phyloP scores from a whole-genome alignment of 2,888 invertebrate genomes.

The Apodemia mormo region DNA sequence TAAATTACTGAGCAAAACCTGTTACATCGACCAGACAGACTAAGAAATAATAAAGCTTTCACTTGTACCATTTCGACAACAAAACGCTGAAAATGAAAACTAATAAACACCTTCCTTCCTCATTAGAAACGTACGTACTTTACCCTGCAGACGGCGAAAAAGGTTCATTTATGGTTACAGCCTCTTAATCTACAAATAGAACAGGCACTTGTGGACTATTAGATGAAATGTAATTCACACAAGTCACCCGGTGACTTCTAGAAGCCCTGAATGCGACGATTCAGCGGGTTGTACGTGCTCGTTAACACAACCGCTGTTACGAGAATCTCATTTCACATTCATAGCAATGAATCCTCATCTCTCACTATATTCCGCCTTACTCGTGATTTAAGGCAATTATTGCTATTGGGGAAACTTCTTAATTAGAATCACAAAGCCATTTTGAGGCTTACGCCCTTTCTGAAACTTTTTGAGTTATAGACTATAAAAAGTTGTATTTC shows the following conservation, averaged over 20 bases:
- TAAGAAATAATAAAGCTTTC: not conserved
- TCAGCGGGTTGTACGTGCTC: conserved; percentile 43
- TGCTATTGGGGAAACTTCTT: not conserved
- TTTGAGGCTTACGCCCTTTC: too few species aligned
- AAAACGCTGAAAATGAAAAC: not conserved
- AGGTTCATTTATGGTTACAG: not conserved
- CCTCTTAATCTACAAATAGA: conserved; percentile 2
- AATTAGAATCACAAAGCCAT: conserved; percentile 14
- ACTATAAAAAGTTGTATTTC: too few species aligned
- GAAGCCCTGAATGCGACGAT: conserved; percentile 51
- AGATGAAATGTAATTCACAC: conserved; percentile 9
- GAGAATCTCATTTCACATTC: conserved; percentile 22
- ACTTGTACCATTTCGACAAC: not conserved
- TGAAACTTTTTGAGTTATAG: too few species aligned
- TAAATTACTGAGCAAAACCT: too few species aligned
- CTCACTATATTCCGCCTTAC: not conserved
- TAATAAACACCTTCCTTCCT: not conserved
- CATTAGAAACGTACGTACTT: not conserved
- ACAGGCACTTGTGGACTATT: conserved; percentile 4
- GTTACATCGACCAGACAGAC: not conserved
- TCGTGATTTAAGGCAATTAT: not conserved
- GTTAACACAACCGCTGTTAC: conserved; percentile 43
- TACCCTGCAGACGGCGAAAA: not conserved
- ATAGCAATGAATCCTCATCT: conserved; percentile 19
- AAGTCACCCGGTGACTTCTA: conserved; percentile 25